phyloP scores from a whole-genome alignment of 2,797 vertebrate genomes.

The Loriculus beryllinus region DNA sequence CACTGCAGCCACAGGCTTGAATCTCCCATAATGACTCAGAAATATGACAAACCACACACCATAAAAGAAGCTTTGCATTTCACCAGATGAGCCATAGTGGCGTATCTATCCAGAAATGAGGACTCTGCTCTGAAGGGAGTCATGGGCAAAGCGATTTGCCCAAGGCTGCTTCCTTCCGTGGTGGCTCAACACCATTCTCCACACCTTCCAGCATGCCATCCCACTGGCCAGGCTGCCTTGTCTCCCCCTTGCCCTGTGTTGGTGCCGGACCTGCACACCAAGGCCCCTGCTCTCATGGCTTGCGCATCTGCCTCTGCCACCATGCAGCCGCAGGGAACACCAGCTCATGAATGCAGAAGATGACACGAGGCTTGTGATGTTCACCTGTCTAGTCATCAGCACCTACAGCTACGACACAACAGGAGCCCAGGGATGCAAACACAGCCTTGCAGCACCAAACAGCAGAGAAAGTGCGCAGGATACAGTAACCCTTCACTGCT shows the following conservation, averaged over 20 bases:
- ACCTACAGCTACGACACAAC: not conserved
- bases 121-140: not conserved
- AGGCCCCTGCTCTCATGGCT: not conserved
- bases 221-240: not conserved
- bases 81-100: not conserved
- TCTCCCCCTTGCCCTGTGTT: not conserved
- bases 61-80: not conserved
- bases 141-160: rapidly evolving
- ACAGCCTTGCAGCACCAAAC: not conserved
- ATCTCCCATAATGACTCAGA: not conserved
- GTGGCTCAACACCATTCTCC: not conserved
- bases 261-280: rapidly evolving
- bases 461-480: rapidly evolving
- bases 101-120: not conserved
- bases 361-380: rapidly evolving
- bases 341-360: rapidly evolving
- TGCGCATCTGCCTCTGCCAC: not conserved
- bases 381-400: not conserved
- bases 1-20: not conserved
- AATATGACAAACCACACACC: not conserved
- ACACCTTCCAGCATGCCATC: not conserved
- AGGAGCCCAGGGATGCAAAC: not conserved
- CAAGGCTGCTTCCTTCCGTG: not conserved
- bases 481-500: rapidly evolving
- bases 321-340: rapidly evolving